These are phyloP conservation scores for Anguilla pacifica DNA, from an alignment of 2,797 vertebrate species.

Conservation along the genomic window DNA sequence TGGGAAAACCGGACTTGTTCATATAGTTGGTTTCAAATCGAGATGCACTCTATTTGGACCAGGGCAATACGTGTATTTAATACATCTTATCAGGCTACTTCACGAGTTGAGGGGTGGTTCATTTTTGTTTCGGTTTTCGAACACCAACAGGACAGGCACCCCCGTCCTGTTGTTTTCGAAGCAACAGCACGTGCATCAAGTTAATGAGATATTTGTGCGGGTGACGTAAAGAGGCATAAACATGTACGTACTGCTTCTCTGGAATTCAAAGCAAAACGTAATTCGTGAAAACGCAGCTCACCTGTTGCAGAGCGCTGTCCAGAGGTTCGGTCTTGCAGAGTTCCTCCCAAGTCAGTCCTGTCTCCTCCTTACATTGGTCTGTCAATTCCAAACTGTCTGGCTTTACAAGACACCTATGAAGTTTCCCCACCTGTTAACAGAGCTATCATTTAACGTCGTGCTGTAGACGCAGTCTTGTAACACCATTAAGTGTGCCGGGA, in stretches of 20 bases:
- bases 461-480: not conserved
- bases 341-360: constrained; percentile 81
- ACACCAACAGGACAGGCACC: not conserved
- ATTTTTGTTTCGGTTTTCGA: not conserved
- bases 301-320: constrained; percentile 90
- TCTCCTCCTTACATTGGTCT: constrained; percentile 86
- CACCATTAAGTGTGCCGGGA: not conserved
- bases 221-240: not conserved
- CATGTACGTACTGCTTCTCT: not conserved
- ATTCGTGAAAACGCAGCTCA: constrained; percentile 64
- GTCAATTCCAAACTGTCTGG: constrained; percentile 88
- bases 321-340: constrained; percentile 84
- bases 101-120: not conserved
- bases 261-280: not conserved
- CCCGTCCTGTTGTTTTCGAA: not conserved
- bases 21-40: not conserved
- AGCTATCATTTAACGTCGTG: constrained; percentile 59
- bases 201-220: no score
- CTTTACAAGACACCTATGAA: constrained; percentile 88
- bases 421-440: constrained; percentile 84
- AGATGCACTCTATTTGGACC: not conserved
- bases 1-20: not conserved
- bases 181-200: not conserved
- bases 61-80: no score
- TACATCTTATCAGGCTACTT: not conserved